Percentiles rank a stretch among this genome's conserved stretches.
Conservation (phyloP, 2,797 vertebrate species). For the Hapalemur alaotrensis region DNA sequence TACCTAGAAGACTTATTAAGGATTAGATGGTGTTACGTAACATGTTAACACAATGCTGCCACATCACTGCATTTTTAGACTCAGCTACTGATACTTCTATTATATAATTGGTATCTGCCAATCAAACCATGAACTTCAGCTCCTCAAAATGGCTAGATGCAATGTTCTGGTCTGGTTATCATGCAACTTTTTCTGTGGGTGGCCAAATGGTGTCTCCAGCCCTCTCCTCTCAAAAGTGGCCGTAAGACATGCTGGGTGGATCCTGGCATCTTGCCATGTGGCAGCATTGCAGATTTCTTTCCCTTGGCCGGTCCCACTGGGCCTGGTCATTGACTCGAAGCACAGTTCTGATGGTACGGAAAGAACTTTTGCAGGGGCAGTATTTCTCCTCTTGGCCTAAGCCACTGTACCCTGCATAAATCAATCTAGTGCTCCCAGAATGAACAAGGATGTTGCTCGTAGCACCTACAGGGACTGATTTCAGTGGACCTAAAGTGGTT, state of each 20-base stretch:
- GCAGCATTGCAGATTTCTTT: too few relatives aligned
- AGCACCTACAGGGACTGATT: not conserved
- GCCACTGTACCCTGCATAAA: not conserved
- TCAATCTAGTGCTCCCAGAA: not conserved
- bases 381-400: not conserved
- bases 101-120: not conserved
- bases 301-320: not conserved
- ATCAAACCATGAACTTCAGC: not conserved
- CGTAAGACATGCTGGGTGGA: not conserved
- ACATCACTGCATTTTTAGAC: not conserved
- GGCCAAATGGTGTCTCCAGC: not conserved
- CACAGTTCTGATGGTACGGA: not conserved
- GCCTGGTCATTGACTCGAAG: fast-evolving
- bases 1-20: not conserved
- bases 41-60: not conserved
- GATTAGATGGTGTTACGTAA: not conserved
- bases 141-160: fast-evolving
- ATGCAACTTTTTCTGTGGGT: not conserved
- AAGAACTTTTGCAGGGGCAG: fast-evolving
- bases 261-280: too few relatives aligned
- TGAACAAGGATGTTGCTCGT: too few relatives aligned
- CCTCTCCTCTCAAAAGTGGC: not conserved
- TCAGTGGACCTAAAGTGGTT: not conserved
- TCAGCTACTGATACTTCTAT: too few relatives aligned
- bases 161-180: not conserved